Evolutionary conservation across 2,797 vertebrate genomes (phyloP), one percentile per base, ranked within the genome.

Genomic region (Selene dorsalis): DNA sequence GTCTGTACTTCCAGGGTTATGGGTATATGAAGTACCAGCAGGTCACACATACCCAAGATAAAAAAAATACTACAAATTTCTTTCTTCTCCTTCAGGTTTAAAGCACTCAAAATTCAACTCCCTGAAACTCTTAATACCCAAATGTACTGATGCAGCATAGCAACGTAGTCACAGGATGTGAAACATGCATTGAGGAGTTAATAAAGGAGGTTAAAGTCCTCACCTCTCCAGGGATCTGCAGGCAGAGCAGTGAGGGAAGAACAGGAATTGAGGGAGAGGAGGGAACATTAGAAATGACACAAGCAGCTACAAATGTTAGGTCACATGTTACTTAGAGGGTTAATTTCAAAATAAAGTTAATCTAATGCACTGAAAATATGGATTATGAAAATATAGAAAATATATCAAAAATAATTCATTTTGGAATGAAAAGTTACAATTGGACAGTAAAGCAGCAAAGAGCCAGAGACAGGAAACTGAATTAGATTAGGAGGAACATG

Each of bases 171-270:
- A 22, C 3, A 20, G 39, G 16, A n/a, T 6, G 8, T 9, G n/a
- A 55, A 38, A 56, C 65, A 77, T 68, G 68, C 64, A 60, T 3
- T 43, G 41, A 12, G 50, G 77, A 71, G 63, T 43, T 4, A 63
- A 14, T 20, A 14, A 41, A 48, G 45, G 45, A 48, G 6, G 18
- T 30, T 4, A 0, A 79, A 43, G 6, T 74, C 73, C 91, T 92
- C 86, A 94, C 93, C 93, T 93, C 77, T 94, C 91, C 83, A 93
- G 81, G 0, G 93, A 93, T 88, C 93, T 93, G 85, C 79, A 72
- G 80, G 78, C 65, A 53, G 48, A 81, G 76, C 68, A 9, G 69
- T 24, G 57, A 58, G 66, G 61, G 43, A 32, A 67, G 17, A 72
- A 72, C 50, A 73, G 70, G 52, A 38, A n/a, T 58, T 22, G 20